Percentiles rank a stretch among this genome's conserved stretches.
These are phyloP conservation scores for Gila orcuttii DNA, from an alignment of 2,113 vertebrate species.

Conservation along the genomic window DNA sequence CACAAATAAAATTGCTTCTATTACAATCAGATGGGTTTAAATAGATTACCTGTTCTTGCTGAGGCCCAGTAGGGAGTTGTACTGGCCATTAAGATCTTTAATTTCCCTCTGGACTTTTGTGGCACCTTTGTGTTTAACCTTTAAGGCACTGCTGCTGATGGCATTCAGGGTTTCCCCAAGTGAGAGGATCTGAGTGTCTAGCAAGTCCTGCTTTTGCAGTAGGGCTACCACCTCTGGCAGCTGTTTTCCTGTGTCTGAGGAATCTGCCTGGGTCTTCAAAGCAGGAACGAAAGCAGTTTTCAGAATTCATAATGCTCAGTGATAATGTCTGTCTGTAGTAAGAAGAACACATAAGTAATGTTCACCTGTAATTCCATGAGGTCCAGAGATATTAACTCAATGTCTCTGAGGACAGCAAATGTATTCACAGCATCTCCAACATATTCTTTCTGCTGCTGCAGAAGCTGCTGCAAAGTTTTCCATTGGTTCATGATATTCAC, in stretches of 20 bases:
- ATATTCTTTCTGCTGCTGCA: slow-evolving; percentile 73
- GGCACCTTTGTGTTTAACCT: slow-evolving; percentile 62
- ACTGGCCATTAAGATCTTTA: slow-evolving; percentile 75
- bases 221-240: slow-evolving; percentile 80
- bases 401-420: slow-evolving; percentile 77
- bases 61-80: slow-evolving; percentile 76
- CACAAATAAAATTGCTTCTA: neutral
- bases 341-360: neutral
- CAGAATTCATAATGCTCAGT: neutral
- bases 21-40: neutral
- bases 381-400: slow-evolving; percentile 78
- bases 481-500: slow-evolving; percentile 76
- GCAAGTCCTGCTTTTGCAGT: slow-evolving; percentile 84
- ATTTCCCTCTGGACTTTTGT: slow-evolving; percentile 78
- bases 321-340: neutral
- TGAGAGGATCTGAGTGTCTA: slow-evolving; percentile 81
- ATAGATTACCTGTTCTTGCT: slow-evolving; percentile 80
- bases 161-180: slow-evolving; percentile 75
- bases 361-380: slow-evolving; percentile 84
- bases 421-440: slow-evolving; percentile 69
- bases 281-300: neutral
- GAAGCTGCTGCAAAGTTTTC: slow-evolving; percentile 77
- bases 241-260: slow-evolving; percentile 80
- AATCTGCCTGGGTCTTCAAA: slow-evolving; percentile 74
- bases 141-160: slow-evolving; percentile 70